A percentile compares a stretch with the other conserved stretches of the same genome.
These are phyloP conservation scores for Callosobruchus maculatus DNA, from an alignment of 2,888 invertebrate species.

Conservation along the genomic window DNA sequence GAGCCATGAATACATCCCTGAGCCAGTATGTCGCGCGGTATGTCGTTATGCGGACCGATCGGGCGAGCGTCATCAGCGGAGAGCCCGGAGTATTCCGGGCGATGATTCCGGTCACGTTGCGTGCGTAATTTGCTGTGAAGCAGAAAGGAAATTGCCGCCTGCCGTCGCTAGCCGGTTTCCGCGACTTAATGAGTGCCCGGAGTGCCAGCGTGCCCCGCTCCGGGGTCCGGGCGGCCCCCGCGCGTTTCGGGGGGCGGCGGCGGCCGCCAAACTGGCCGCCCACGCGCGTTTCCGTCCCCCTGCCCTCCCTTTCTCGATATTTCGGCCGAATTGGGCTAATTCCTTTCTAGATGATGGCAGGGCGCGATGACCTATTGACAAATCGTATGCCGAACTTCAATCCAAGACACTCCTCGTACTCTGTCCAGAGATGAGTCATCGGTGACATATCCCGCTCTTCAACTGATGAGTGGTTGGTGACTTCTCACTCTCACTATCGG, in stretches of 20 bases:
- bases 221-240: neutral
- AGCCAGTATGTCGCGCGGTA: neutral
- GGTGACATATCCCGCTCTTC: too few relatives aligned
- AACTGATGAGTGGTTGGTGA: too few relatives aligned
- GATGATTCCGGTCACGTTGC: neutral
- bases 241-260: neutral
- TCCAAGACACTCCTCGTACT: too few relatives aligned
- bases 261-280: neutral
- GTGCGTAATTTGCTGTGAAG: neutral
- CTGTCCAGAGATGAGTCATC: too few relatives aligned
- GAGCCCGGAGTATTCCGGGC: neutral
- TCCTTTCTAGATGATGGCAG: neutral
- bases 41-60: neutral
- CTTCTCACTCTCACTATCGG: too few relatives aligned
- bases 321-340: neutral
- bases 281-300: neutral
- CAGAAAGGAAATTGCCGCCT: neutral
- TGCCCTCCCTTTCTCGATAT: neutral
- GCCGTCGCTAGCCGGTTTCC: neutral
- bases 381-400: too few relatives aligned
- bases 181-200: neutral
- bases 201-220: neutral
- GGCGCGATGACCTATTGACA: too few relatives aligned
- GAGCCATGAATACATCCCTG: too few relatives aligned
- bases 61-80: neutral